A percentile compares a stretch with the other conserved stretches of the same genome.
phyloP scores from a whole-genome alignment of 2,113 vertebrate genomes.

The Cyphomyrus discorhynchus region DNA sequence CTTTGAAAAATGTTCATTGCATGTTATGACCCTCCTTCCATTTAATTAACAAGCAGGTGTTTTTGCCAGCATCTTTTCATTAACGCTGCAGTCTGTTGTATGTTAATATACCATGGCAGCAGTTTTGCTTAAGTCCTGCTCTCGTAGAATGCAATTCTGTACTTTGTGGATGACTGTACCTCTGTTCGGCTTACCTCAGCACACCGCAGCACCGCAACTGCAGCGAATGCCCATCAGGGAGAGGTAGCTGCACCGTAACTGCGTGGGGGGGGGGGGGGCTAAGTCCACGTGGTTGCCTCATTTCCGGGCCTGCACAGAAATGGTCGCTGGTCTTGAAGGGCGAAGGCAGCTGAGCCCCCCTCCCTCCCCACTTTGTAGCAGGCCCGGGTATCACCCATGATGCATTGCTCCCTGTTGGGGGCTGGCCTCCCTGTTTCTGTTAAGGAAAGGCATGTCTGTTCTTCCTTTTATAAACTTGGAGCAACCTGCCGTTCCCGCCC shows the following conservation, averaged over 20 bases:
- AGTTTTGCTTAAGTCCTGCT: neutral
- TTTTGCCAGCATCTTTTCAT: neutral
- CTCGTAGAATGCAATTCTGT: neutral
- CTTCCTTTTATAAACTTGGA: constrained; percentile 49
- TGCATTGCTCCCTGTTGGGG: constrained; percentile 35
- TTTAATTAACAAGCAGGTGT: neutral
- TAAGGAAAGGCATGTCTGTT: constrained; percentile 55
- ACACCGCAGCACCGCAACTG: neutral
- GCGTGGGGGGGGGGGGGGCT: neutral
- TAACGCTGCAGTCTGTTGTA: neutral
- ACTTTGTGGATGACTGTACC: neutral
- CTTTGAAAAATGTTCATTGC: neutral
- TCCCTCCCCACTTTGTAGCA: neutral
- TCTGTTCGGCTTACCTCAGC: neutral
- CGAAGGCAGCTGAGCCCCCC: neutral
- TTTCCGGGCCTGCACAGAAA: constrained; percentile 5
- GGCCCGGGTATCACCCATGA: constrained; percentile 16
- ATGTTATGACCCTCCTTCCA: neutral
- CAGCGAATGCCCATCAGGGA: neutral
- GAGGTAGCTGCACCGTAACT: neutral
- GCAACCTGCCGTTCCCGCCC: neutral
- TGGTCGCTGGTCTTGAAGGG: neutral
- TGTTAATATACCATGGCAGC: neutral
- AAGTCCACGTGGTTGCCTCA: neutral
- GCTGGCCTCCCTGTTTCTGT: constrained; percentile 29